Evolutionary conservation across 2,113 vertebrate genomes (phyloP).

Genomic region (Siniperca knerii): DNA sequence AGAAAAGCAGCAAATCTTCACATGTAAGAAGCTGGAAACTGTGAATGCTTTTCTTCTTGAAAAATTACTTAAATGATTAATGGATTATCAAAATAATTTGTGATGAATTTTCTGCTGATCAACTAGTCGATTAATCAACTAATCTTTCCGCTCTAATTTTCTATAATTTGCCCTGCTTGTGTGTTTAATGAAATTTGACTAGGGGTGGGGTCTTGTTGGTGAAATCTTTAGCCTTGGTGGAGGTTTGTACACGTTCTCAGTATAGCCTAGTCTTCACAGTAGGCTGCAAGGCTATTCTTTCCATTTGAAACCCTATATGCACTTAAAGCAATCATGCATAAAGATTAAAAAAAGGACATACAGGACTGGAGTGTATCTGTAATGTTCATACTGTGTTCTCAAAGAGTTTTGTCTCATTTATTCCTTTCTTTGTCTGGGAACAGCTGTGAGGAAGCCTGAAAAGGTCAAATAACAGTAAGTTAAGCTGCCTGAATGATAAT

Average conservation of each 20-base stretch:
- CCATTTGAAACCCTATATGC: background rate
- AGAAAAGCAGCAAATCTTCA: background rate
- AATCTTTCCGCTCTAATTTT: background rate
- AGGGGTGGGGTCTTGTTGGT: background rate
- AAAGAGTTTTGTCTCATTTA: background rate
- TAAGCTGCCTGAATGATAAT: background rate
- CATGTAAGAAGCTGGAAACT: background rate
- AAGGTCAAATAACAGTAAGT: conserved; percentile 27
- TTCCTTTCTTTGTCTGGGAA: background rate
- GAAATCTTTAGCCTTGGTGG: background rate
- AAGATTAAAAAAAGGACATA: background rate
- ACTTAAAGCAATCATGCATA: background rate
- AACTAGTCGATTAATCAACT: background rate
- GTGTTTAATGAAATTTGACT: background rate
- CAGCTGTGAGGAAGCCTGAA: conserved; percentile 7
- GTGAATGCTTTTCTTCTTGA: background rate
- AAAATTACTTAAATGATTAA: background rate
- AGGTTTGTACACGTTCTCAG: background rate
- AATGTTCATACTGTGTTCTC: background rate
- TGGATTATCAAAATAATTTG: background rate
- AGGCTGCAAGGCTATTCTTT: background rate
- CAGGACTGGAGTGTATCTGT: background rate
- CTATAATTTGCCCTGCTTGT: background rate
- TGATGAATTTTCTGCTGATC: background rate
- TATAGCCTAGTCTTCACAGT: background rate